Conservation (phyloP, 2,797 vertebrate genomes). For the Pseudochirops corinnae region DNA sequence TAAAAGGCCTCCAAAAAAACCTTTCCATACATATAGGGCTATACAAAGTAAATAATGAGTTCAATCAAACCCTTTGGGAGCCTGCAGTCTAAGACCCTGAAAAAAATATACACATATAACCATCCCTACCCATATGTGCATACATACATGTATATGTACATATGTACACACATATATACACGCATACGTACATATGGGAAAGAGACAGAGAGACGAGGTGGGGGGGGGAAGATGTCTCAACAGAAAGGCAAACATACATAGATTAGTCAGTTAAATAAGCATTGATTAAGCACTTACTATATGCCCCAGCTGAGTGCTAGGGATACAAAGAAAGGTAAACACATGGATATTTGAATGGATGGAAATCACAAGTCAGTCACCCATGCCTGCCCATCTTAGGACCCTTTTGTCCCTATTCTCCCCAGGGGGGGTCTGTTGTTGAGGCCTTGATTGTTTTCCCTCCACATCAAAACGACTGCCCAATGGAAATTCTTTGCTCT, state of each 20-base stretch:
- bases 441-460: background rate
- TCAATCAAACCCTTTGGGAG: slow-evolving; percentile 8
- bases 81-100: slow-evolving; percentile 19
- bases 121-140: no score
- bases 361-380: background rate
- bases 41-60: background rate
- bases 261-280: background rate
- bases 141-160: no score
- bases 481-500: background rate
- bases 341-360: background rate
- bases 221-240: background rate
- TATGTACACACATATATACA: accelerated
- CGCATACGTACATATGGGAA: no score
- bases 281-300: background rate
- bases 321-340: background rate
- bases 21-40: background rate
- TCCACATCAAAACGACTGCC: background rate
- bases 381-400: background rate
- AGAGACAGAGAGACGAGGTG: background rate
- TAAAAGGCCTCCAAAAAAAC: background rate
- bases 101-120: background rate
- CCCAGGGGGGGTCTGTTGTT: background rate
- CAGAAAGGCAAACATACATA: background rate
- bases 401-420: background rate
- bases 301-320: background rate